These are phyloP conservation scores for rabbit (Oryctolagus cuniculus) DNA, from an alignment of 2,113 vertebrate genomes.

Conservation along the genomic window mOryCun1.1 NC_091447.1:5869501-5870000, in stretches of 20 bases:
- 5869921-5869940: no score
- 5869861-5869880: not conserved
- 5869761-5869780: not conserved
- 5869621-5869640: not conserved
- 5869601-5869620: not conserved
- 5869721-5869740: not conserved
- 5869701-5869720: not conserved
- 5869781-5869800: not conserved
- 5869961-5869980: no score
- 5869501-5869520: not conserved
- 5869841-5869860: not conserved
- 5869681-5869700: not conserved
- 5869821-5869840: not conserved
- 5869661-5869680: conserved; percentile 35
- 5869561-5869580: not conserved
- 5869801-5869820: not conserved
- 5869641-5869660: not conserved
- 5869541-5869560: not conserved
- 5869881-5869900: no score
- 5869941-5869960: no score
- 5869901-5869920: no score
- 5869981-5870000: no score
- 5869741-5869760: not conserved
- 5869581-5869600: not conserved
- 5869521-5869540: not conserved